Evolutionary conservation across 2,113 vertebrate genomes (phyloP), one percentile per base, ranked within the genome.

Genomic region (Brachyhypopomus occidentalis): DNA sequence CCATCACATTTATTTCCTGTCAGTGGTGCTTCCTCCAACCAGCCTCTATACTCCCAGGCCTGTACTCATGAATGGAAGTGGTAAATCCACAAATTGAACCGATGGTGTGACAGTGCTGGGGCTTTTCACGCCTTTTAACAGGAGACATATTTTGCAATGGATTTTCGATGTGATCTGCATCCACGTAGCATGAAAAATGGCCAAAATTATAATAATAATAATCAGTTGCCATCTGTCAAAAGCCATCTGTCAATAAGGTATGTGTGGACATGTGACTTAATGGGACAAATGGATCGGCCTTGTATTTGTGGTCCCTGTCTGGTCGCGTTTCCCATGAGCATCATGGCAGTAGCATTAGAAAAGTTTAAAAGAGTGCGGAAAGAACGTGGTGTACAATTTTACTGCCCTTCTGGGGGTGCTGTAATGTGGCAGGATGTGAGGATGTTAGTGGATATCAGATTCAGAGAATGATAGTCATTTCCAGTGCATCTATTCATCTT

Each of bases 171-270:
- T 22, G 20, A n/a, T 59, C 55, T 38, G 19, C 45, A 2, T 14
- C 45, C 12, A 52, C 2, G 45, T 52, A 52, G 45, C 8, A 52
- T 14, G 9, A 52, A 52, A 14, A 52, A 14, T 14, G 12, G 45
- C 30, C 20, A 38, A 6, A 75, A 75, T 75, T 60, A 75, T 41
- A 52, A 52, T 52, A 52, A 52, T 52, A 52, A 52, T 52, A 52
- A 62, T 75, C 34, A 56, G 62, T 62, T 22, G 3, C 36, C 17
- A 70, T 20, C 22, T 58, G 30, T 41, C 64, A 70, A 70, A 52
- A 11, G 45, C 45, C 12, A 8, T 52, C 8, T 14, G 1, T 12
- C 9, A 58, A 34, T 66, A 14, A 22, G 30, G 16, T 66, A 6
- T 30, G 45, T 48, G 56, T 12, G 52, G 30, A 38, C 14, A 38